These are phyloP conservation scores for Halesus radiatus DNA, from an alignment of 1,140 invertebrate species.

Conservation along the genomic window DNA sequence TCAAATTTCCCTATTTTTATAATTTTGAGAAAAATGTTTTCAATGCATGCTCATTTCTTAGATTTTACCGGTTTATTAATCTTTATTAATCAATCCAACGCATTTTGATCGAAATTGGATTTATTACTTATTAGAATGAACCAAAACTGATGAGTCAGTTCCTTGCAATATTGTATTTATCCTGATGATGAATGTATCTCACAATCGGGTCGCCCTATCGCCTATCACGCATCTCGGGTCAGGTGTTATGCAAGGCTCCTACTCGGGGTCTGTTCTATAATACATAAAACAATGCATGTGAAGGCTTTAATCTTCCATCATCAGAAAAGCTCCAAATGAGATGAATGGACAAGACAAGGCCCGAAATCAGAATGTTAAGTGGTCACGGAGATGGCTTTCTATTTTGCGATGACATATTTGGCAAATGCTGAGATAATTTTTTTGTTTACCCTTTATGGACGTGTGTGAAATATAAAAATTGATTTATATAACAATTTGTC, in stretches of 20 bases:
- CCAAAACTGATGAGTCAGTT: background rate
- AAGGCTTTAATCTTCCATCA: slow-evolving; percentile 32
- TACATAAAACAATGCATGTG: slow-evolving; percentile 41
- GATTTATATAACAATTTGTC: no score
- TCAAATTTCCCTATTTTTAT: no score
- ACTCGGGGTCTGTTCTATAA: background rate
- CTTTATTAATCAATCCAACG: no score
- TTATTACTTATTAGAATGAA: background rate
- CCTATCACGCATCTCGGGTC: slow-evolving; percentile 49
- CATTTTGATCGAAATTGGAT: no score
- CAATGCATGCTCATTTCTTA: no score
- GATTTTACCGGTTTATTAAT: no score
- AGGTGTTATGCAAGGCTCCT: slow-evolving; percentile 39
- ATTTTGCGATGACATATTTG: background rate
- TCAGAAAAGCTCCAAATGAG: background rate
- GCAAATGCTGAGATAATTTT: background rate
- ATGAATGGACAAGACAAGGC: slow-evolving; percentile 18
- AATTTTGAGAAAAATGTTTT: no score
- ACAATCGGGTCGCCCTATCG: slow-evolving; percentile 30
- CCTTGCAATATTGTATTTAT: background rate
- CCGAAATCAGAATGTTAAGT: slow-evolving; percentile 13
- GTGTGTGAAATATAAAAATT: no score
- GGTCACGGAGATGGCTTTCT: slow-evolving; percentile 10
- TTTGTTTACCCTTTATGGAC: no score
- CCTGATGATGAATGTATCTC: slow-evolving; percentile 43